phyloP scores from a whole-genome alignment of 2,888 invertebrate species.

The Xestoiulus laeticollis region DNA sequence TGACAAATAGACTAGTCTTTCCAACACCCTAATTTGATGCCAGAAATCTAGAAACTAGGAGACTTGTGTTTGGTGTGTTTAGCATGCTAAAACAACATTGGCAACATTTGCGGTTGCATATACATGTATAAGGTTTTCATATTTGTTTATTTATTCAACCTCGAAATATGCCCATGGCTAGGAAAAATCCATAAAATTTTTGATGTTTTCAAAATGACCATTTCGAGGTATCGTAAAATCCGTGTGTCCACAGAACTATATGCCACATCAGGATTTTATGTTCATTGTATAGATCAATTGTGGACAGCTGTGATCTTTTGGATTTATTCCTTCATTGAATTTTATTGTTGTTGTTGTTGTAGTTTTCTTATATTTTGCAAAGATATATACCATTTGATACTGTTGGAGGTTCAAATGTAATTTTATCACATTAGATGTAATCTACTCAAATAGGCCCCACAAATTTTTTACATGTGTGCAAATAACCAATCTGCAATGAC shows the following conservation, averaged over 20 bases:
- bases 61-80: neutral
- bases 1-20: neutral
- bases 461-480: no score
- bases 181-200: neutral
- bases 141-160: neutral
- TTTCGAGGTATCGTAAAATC: neutral
- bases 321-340: neutral
- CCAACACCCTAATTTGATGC: neutral
- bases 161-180: neutral
- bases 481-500: no score
- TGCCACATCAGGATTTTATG: neutral
- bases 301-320: neutral
- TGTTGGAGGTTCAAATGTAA: no score
- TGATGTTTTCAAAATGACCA: conserved; percentile 10
- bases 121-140: neutral
- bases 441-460: no score
- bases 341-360: conserved; percentile 10
- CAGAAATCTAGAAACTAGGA: neutral
- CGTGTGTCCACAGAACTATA: neutral
- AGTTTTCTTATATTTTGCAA: no score
- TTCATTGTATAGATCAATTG: neutral
- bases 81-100: no score
- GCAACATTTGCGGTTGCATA: neutral
- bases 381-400: no score
- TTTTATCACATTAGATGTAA: no score